A percentile compares a stretch with the other conserved stretches of the same genome.
Conservation (phyloP, 2,888 invertebrate genomes). For the Zaprionus lineosus region DNA sequence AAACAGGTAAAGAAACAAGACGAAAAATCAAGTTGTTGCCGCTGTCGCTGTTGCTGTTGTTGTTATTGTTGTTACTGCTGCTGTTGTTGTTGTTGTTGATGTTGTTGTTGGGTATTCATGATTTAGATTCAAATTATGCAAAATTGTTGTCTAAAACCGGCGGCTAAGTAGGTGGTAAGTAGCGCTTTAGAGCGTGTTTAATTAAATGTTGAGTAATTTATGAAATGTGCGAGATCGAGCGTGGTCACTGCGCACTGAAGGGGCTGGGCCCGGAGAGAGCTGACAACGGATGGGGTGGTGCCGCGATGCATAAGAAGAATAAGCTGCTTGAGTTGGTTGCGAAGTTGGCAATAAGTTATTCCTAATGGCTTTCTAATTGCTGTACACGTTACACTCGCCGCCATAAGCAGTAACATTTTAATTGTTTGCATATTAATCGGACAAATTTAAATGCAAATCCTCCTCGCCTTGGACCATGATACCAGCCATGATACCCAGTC, state of each 20-base stretch:
- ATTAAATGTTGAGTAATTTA: slow-evolving; percentile 79
- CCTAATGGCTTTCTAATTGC: slow-evolving; percentile 78
- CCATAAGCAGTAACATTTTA: slow-evolving; percentile 66
- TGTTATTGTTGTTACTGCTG: slow-evolving; percentile 15
- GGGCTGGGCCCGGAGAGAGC: background rate
- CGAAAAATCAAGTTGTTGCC: slow-evolving; percentile 54
- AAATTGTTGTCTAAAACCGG: slow-evolving; percentile 76
- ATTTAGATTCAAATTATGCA: slow-evolving; percentile 75
- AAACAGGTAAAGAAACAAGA: slow-evolving; percentile 37
- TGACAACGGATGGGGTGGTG: background rate
- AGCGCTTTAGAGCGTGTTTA: slow-evolving; percentile 79
- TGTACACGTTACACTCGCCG: slow-evolving; percentile 17
- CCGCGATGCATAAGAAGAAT: background rate
- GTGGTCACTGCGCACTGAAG: background rate
- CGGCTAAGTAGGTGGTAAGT: slow-evolving; percentile 79
- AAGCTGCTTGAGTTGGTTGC: slow-evolving; percentile 13
- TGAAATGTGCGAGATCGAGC: slow-evolving; percentile 54
- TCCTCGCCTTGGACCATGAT: slow-evolving; percentile 12
- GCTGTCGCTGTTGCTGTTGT: slow-evolving; percentile 14
- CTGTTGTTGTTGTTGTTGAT: slow-evolving; percentile 19
- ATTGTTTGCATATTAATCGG: slow-evolving; percentile 64
- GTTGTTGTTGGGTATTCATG: slow-evolving; percentile 44
- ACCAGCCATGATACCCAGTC: no score
- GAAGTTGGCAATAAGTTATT: slow-evolving; percentile 65
- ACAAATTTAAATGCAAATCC: slow-evolving; percentile 73